Conservation (phyloP, 2,888 invertebrate genomes). For the Spilarctia lutea region DNA sequence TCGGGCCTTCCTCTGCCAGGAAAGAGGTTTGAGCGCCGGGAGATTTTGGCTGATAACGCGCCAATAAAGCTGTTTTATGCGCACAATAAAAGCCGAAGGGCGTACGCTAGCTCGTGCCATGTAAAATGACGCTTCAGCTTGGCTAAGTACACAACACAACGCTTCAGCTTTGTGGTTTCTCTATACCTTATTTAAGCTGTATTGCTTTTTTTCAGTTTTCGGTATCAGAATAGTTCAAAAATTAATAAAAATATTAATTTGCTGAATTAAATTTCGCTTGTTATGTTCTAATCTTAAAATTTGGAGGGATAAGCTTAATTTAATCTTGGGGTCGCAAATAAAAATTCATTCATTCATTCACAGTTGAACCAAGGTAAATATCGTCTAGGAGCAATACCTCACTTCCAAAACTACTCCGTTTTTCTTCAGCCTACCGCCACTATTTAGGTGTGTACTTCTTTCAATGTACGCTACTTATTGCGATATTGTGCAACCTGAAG, state of each 20-base stretch:
- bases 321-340: not conserved
- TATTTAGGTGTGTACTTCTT: too few relatives aligned
- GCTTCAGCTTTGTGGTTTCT: conserved; percentile 36
- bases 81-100: conserved; percentile 55
- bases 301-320: not conserved
- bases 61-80: conserved; percentile 64
- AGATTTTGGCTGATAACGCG: conserved; percentile 57
- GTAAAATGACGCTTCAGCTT: conserved; percentile 32
- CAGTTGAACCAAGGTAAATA: too few relatives aligned
- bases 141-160: conserved; percentile 13
- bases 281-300: not conserved
- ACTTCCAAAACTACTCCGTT: too few relatives aligned
- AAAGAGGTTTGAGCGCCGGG: conserved; percentile 21
- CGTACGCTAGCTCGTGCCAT: conserved; percentile 34
- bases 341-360: too few relatives aligned
- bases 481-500: too few relatives aligned
- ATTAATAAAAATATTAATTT: too few relatives aligned
- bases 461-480: too few relatives aligned
- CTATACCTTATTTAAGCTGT: conserved; percentile 28
- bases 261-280: too few relatives aligned
- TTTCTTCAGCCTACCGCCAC: too few relatives aligned
- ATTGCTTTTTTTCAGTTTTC: not conserved
- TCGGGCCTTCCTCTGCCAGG: conserved; percentile 26
- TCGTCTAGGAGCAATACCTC: too few relatives aligned
- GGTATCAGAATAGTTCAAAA: too few relatives aligned